These are phyloP conservation scores for Agrilus mali DNA, from an alignment of 2,888 invertebrate species.

Conservation along the genomic window DNA sequence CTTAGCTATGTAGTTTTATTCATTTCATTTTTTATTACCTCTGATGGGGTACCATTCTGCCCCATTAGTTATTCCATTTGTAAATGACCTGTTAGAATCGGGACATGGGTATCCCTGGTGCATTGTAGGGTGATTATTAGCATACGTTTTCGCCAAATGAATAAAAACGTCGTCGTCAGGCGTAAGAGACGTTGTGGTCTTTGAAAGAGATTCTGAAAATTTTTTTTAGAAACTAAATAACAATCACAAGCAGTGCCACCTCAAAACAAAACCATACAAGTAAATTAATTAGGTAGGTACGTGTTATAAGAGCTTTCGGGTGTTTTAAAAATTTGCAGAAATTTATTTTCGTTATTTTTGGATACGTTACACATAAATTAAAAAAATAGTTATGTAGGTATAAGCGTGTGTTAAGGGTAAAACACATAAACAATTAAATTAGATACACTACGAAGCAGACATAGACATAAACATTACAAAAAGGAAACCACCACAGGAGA, in stretches of 20 bases:
- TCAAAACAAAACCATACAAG: neutral
- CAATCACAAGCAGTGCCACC: no score
- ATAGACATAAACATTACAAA: no score
- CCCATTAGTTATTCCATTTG: conserved; percentile 53
- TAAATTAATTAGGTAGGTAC: neutral
- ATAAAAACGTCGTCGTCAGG: conserved; percentile 53
- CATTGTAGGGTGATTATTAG: conserved; percentile 46
- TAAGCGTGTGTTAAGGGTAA: no score
- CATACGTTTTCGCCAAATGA: conserved; percentile 43
- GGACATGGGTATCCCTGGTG: conserved; percentile 37
- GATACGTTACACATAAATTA: no score
- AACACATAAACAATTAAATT: no score
- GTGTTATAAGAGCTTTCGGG: neutral
- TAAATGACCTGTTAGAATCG: conserved; percentile 26
- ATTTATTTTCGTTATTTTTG: no score
- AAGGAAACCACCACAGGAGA: conserved; percentile 1
- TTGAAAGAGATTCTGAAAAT: conserved; percentile 13
- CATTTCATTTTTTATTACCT: conserved; percentile 33
- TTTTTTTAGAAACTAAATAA: no score
- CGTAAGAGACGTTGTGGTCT: conserved; percentile 33
- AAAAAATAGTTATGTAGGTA: no score
- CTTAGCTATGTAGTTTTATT: neutral
- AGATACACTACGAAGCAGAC: no score
- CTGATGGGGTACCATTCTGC: conserved; percentile 48
- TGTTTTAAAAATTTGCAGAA: no score